phyloP scores from a whole-genome alignment of 1,140 invertebrate species.

The Drosophila rufa region DNA sequence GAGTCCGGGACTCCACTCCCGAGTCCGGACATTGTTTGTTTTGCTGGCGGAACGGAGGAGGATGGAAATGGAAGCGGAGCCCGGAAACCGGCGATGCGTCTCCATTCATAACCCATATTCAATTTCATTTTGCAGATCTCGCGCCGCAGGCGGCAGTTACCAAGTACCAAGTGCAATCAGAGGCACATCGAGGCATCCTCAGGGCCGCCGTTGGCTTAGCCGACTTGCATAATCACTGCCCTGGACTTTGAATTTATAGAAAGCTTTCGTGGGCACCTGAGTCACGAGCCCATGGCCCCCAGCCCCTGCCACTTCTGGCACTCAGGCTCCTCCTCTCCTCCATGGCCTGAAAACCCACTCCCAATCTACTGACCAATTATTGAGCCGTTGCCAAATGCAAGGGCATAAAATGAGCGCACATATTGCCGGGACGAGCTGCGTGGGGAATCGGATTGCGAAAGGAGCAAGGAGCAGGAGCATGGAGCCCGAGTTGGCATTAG shows the following conservation, averaged over 20 bases:
- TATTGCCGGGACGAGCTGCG: slow-evolving; percentile 57
- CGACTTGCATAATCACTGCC: slow-evolving; percentile 78
- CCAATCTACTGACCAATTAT: slow-evolving; percentile 70
- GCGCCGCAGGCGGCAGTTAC: slow-evolving; percentile 39
- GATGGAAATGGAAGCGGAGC: slow-evolving; percentile 23
- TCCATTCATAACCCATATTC: slow-evolving; percentile 75
- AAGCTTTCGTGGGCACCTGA: slow-evolving; percentile 75
- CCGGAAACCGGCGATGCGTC: slow-evolving; percentile 28
- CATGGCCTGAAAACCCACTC: slow-evolving; percentile 1
- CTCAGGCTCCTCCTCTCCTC: neutral
- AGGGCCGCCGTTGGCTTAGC: slow-evolving; percentile 25
- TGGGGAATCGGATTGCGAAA: slow-evolving; percentile 35
- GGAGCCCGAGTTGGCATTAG: slow-evolving; percentile 37
- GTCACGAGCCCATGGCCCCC: slow-evolving; percentile 31
- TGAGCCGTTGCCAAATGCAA: slow-evolving; percentile 76
- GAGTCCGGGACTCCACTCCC: slow-evolving; percentile 17
- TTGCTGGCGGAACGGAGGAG: slow-evolving; percentile 31
- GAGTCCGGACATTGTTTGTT: slow-evolving; percentile 56
- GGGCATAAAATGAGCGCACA: slow-evolving; percentile 73
- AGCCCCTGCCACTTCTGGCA: neutral
- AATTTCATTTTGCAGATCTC: slow-evolving; percentile 70
- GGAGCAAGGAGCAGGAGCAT: neutral
- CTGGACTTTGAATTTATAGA: slow-evolving; percentile 74
- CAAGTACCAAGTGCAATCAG: slow-evolving; percentile 1
- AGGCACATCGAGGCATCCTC: slow-evolving; percentile 10